A percentile compares a stretch with the other conserved stretches of the same genome.
These are phyloP conservation scores for Sapayoa aenigma DNA, from an alignment of 2,113 vertebrate genomes.

Conservation along the genomic window DNA sequence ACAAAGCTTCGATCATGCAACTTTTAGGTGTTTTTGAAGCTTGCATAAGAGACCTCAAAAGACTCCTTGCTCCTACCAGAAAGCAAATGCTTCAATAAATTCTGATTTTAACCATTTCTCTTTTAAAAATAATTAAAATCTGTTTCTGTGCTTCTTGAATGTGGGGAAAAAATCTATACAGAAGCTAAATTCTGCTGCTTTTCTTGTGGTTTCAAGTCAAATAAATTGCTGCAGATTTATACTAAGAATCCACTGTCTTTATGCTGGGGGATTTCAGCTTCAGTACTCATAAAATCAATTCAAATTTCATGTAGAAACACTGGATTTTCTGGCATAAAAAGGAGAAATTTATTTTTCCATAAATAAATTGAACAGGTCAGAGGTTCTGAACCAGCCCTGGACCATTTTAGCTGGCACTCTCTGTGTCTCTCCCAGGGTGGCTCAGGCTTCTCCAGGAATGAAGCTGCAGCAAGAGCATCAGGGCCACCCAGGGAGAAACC, in stretches of 20 bases:
- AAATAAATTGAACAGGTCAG: background rate
- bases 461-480: background rate
- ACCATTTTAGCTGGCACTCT: background rate
- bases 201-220: background rate
- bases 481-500: conserved; percentile 2
- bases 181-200: background rate
- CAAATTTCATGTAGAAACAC: background rate
- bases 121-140: conserved; percentile 22
- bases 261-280: background rate
- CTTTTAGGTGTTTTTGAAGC: conserved; percentile 57
- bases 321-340: background rate
- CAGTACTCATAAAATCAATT: background rate
- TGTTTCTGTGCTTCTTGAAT: background rate
- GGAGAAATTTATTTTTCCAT: background rate
- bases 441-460: background rate
- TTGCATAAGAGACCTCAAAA: conserved; percentile 37
- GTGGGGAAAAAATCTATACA: background rate
- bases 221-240: background rate
- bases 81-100: conserved; percentile 12
- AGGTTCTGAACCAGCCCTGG: background rate
- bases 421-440: background rate
- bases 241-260: background rate
- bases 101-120: background rate
- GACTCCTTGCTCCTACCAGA: background rate
- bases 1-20: conserved; percentile 49